Evolutionary conservation across 2,797 vertebrate genomes (phyloP).

Genomic region (Labroides dimidiatus): DNA sequence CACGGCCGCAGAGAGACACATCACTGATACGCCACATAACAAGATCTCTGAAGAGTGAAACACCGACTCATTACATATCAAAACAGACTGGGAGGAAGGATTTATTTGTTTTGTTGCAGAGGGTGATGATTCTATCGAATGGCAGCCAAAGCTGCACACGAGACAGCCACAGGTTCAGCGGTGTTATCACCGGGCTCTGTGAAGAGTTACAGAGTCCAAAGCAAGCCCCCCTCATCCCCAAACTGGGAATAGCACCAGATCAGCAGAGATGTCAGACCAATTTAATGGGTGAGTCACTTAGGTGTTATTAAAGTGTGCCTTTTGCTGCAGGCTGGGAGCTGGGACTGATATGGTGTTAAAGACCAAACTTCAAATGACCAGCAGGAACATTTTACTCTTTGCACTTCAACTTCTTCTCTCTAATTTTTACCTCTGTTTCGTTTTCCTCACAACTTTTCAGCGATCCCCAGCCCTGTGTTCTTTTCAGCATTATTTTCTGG

Average conservation of each 20-base stretch:
- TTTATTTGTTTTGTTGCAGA: constrained; percentile 96
- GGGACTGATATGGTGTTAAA: constrained; percentile 58
- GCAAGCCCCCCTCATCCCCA: constrained; percentile 53
- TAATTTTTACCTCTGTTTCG: constrained; percentile 4
- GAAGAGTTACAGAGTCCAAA: constrained; percentile 77
- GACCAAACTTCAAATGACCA: constrained; percentile 69
- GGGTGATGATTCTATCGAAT: constrained; percentile 97
- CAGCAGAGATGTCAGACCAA: constrained; percentile 75
- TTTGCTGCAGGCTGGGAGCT: constrained; percentile 58
- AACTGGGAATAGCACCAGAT: constrained; percentile 78
- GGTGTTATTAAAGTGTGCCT: constrained; percentile 68
- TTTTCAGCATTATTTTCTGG: not conserved
- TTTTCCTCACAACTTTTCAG: not conserved
- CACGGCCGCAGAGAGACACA: constrained; percentile 91
- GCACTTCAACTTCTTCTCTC: constrained; percentile 14
- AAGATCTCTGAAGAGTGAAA: constrained; percentile 99
- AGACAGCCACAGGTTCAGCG: constrained; percentile 73
- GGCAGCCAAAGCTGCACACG: constrained; percentile 87
- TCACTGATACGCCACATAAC: constrained; percentile 96
- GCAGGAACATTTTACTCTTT: constrained; percentile 35
- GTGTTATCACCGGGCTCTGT: constrained; percentile 76
- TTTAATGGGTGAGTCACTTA: constrained; percentile 85
- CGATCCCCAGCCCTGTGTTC: not conserved
- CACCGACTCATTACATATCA: constrained; percentile 96
- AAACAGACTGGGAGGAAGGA: constrained; percentile 94